Evolutionary conservation across 2,113 vertebrate species (phyloP).

Genomic region (Clarias batrachus): DNA sequence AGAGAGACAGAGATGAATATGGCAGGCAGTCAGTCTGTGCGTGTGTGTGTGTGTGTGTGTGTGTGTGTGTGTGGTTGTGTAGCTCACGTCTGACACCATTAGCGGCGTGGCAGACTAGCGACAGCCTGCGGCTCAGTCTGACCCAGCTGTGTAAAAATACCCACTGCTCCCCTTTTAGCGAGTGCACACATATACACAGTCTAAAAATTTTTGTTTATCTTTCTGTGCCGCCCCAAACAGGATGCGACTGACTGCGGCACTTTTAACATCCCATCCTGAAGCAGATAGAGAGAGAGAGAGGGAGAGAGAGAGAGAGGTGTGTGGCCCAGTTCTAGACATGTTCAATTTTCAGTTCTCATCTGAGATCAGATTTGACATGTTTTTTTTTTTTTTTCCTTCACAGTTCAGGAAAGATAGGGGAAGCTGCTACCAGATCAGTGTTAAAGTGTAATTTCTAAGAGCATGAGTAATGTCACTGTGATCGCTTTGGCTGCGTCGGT

Average conservation of each 20-base stretch:
- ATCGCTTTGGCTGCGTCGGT: background rate
- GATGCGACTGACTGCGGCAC: conserved; percentile 40
- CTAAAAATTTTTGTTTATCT: conserved; percentile 52
- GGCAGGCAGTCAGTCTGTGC: conserved; percentile 26
- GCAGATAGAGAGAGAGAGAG: conserved; percentile 16
- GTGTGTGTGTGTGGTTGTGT: conserved; percentile 29
- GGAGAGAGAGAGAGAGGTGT: background rate
- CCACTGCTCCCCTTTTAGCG: conserved; percentile 44
- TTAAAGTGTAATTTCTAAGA: conserved; percentile 1
- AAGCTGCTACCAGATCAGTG: conserved; percentile 3
- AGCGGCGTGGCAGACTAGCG: conserved; percentile 48
- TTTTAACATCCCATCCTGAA: conserved; percentile 26
- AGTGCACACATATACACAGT: conserved; percentile 36
- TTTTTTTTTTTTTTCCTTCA: background rate
- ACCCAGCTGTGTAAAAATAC: conserved; percentile 60
- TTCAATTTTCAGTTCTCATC: background rate
- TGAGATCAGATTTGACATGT: background rate
- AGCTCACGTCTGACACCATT: conserved; percentile 53
- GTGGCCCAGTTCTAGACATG: conserved; percentile 33
- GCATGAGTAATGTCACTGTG: background rate
- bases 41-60: conserved; percentile 38
- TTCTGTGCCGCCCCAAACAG: conserved; percentile 31
- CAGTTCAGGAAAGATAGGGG: background rate
- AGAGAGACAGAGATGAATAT: conserved; percentile 27
- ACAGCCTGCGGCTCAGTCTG: conserved; percentile 57